Percentiles rank a stretch among this genome's conserved stretches.
These are phyloP conservation scores for Bubo bubo DNA, from an alignment of 2,113 vertebrate species.

Conservation along the genomic window DNA sequence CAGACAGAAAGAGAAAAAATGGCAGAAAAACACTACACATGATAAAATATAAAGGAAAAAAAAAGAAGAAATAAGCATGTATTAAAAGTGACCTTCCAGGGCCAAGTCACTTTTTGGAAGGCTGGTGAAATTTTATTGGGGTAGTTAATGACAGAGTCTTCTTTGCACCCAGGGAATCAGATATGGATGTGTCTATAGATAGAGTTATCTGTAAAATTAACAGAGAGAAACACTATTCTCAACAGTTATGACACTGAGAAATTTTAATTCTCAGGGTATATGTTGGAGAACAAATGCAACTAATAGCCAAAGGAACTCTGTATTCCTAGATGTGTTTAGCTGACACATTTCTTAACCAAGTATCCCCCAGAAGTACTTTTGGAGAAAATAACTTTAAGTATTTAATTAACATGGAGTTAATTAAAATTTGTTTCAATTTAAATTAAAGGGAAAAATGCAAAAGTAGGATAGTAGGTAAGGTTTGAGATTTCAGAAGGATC, in stretches of 20 bases:
- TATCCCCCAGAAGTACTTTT: background rate
- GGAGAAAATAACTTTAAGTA: slow-evolving; percentile 1
- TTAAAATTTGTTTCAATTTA: slow-evolving; percentile 24
- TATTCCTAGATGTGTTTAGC: slow-evolving; percentile 39
- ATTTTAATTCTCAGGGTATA: slow-evolving; percentile 15
- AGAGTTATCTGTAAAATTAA: slow-evolving; percentile 24
- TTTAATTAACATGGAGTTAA: slow-evolving; percentile 21
- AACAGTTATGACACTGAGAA: background rate
- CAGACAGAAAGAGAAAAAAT: background rate
- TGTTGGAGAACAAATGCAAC: background rate
- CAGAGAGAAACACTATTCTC: background rate
- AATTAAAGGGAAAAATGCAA: background rate
- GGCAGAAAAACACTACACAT: background rate
- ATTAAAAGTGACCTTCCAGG: background rate
- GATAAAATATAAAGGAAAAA: background rate
- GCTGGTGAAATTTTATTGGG: background rate
- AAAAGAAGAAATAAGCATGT: background rate
- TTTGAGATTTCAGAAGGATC: slow-evolving; percentile 1
- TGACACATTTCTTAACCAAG: slow-evolving; percentile 23
- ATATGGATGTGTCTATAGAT: background rate
- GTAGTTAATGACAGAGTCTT: background rate
- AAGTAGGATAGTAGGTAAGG: slow-evolving; percentile 5
- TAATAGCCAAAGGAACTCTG: background rate
- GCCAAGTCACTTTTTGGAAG: background rate
- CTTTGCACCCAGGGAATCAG: background rate